phyloP scores from a whole-genome alignment of 2,888 invertebrate species.

The Nomada hirtipes region DNA sequence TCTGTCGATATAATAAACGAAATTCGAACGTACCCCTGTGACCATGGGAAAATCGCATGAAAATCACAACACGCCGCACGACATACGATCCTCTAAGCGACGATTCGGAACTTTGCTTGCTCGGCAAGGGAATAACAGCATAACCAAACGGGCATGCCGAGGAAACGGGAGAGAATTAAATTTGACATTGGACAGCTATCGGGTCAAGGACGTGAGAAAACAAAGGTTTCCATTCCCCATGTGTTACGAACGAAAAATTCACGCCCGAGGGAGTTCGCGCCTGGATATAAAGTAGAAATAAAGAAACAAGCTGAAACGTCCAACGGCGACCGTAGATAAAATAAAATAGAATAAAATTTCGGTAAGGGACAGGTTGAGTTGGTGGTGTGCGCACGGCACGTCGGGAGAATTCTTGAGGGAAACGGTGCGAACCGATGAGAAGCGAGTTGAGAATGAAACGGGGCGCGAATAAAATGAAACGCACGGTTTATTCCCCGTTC shows the following conservation, averaged over 20 bases:
- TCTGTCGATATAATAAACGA: conserved; percentile 39
- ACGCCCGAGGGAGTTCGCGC: conserved; percentile 16
- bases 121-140: conserved; percentile 15
- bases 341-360: conserved; percentile 12
- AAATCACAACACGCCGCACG: conserved; percentile 1
- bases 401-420: conserved; percentile 30
- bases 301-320: conserved; percentile 19
- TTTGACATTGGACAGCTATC: conserved; percentile 51
- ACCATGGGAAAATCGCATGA: background rate
- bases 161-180: background rate
- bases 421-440: conserved; percentile 7
- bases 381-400: conserved; percentile 6
- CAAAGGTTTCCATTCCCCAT: conserved; percentile 2
- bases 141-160: background rate
- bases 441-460: conserved; percentile 14
- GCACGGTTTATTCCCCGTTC: conserved; percentile 24
- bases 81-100: conserved; percentile 12
- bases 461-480: conserved; percentile 31
- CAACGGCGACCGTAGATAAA: background rate
- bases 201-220: conserved; percentile 58
- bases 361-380: conserved; percentile 13
- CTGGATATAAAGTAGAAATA: conserved; percentile 12
- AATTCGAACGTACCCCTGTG: conserved; percentile 7
- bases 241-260: conserved; percentile 32
- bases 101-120: conserved; percentile 26